Conservation (phyloP, 2,888 invertebrate species). For the Endotricha flammealis region DNA sequence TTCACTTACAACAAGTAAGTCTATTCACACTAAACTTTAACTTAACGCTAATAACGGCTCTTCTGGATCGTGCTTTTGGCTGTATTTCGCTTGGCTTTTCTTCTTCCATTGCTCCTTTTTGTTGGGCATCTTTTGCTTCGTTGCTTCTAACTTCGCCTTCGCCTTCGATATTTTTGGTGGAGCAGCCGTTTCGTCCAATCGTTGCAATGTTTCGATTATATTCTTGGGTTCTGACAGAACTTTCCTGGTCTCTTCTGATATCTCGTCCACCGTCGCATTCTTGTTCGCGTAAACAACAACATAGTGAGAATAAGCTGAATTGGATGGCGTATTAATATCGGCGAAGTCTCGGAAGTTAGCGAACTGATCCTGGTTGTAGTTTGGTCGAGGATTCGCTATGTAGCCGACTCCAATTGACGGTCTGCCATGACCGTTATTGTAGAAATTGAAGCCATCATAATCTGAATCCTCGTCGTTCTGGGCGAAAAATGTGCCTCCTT, state of each 20-base stretch:
- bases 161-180: conserved; percentile 75
- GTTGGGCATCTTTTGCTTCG: conserved; percentile 56
- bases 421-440: conserved; percentile 85
- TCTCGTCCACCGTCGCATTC: conserved; percentile 81
- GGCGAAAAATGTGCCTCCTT: conserved; percentile 91
- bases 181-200: conserved; percentile 80
- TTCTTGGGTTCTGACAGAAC: conserved; percentile 83
- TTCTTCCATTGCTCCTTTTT: conserved; percentile 72
- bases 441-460: conserved; percentile 79
- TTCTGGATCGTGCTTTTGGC: conserved; percentile 71
- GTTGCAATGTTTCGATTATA: conserved; percentile 87
- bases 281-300: conserved; percentile 91
- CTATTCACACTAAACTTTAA: conserved; percentile 72
- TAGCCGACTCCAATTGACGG: conserved; percentile 80
- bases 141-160: conserved; percentile 81
- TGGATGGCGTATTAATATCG: conserved; percentile 90
- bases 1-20: conserved; percentile 66
- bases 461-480: conserved; percentile 83
- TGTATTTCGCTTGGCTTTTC: conserved; percentile 53
- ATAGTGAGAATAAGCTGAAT: conserved; percentile 87
- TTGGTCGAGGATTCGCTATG: conserved; percentile 84
- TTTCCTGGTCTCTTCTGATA: conserved; percentile 60
- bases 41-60: conserved; percentile 84
- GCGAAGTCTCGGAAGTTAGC: conserved; percentile 94
- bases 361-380: conserved; percentile 89